Percentiles rank a stretch among this genome's conserved stretches.
phyloP scores from a whole-genome alignment of 2,113 vertebrate genomes.

The Anolis carolinensis region DNA sequence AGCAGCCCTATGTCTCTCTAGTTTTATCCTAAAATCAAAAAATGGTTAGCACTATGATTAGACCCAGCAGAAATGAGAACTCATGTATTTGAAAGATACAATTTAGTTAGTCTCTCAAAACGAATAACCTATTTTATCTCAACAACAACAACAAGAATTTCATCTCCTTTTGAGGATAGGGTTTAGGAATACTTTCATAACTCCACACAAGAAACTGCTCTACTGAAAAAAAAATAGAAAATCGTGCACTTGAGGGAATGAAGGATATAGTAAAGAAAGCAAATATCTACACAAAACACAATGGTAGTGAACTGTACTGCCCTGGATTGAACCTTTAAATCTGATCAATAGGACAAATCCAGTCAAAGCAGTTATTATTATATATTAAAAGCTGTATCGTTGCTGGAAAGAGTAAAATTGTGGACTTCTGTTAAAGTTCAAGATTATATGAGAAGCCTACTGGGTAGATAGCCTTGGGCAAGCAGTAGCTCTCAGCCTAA shows the following conservation, averaged over 20 bases:
- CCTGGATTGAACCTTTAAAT: background rate
- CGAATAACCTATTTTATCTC: background rate
- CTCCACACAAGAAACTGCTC: background rate
- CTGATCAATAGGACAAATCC: background rate
- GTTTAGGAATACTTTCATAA: background rate
- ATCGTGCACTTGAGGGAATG: background rate
- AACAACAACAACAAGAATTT: background rate
- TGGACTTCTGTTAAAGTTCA: background rate
- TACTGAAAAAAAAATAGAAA: background rate
- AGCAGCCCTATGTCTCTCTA: too few relatives aligned
- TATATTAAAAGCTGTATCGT: background rate
- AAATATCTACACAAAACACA: background rate
- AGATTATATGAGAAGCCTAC: background rate
- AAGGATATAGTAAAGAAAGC: background rate
- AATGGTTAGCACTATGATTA: background rate
- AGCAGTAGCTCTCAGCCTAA: background rate
- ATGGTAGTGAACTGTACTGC: background rate
- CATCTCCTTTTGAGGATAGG: background rate
- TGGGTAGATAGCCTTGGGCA: background rate
- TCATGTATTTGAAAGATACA: background rate
- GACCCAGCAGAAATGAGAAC: background rate
- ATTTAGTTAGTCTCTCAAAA: slow-evolving; percentile 6
- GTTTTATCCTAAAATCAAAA: too few relatives aligned
- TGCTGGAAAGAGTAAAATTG: background rate
- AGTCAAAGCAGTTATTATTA: background rate